These are phyloP conservation scores for Lasioglossum albipes DNA, from an alignment of 1,140 invertebrate species.

Conservation along the genomic window DNA sequence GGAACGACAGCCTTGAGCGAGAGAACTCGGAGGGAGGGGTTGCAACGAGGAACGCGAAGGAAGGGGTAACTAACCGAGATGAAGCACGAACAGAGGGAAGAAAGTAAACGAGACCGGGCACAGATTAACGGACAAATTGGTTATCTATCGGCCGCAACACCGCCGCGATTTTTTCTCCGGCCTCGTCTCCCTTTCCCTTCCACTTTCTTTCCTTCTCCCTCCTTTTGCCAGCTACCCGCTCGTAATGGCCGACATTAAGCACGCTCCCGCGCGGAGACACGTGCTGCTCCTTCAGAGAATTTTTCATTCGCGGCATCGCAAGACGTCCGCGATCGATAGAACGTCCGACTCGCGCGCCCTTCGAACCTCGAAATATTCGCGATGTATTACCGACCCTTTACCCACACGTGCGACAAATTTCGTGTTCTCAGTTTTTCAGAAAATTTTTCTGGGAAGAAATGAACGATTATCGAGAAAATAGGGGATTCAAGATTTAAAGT, in stretches of 20 bases:
- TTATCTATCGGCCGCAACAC: conserved; percentile 69
- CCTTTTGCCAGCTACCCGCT: no score
- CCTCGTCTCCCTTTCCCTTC: no score
- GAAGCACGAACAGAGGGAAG: conserved; percentile 26
- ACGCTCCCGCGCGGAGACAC: conserved; percentile 62
- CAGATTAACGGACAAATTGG: conserved; percentile 71
- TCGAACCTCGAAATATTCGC: no score
- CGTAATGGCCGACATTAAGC: conserved; percentile 73
- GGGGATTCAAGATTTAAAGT: no score
- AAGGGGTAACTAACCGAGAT: conserved; percentile 17
- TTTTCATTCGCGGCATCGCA: conserved; percentile 62
- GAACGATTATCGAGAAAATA: no score
- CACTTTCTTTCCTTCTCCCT: no score
- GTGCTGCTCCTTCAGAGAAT: conserved; percentile 65
- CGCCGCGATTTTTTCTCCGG: conserved; percentile 36
- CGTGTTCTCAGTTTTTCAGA: no score
- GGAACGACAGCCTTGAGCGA: background rate
- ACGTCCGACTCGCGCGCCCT: background rate
- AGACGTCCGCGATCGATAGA: conserved; percentile 19
- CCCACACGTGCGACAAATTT: no score
- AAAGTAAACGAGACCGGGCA: conserved; percentile 33
- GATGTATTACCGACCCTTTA: no score
- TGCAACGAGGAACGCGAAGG: background rate
- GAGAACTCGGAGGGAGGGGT: background rate
- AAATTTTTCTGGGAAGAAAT: no score